Evolutionary conservation across 2,888 invertebrate genomes (phyloP), one percentile per base, ranked within the genome.

Genomic region (Argyresthia albistria): DNA sequence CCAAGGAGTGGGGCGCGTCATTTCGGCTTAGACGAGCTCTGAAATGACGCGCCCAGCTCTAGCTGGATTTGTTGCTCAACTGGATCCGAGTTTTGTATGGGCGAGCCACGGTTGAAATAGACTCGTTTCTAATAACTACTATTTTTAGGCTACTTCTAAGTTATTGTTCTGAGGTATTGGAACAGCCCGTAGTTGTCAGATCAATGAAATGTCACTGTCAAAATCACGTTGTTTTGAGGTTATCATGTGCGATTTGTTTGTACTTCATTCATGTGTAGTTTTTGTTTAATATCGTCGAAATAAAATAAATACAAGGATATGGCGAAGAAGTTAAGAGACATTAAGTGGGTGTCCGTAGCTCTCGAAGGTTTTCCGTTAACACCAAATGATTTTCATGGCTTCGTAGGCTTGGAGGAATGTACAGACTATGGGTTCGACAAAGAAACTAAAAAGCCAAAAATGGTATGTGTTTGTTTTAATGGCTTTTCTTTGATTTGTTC

Each of bases 371-470:
- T 82, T 53, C 77, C 84, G 1, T 64, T 66, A 1, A 66, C 78
- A 4, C 64, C 76, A 0, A 76, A 79, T 15, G 79, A 78, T 55
- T 84, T 92, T 52, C 91, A 93, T 58, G 93, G 93, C 10, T 89
- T 95, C 56, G 89, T 94, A 39, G 95, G 93, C 0, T 88, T 95
- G 46, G 95, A 95, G 76, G 95, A 95, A 65, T 90, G 95, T 55
- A 89, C 89, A 4, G 90, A 91, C 59, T 95, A 95, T 67, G 89
- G 89, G 56, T 70, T 92, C 46, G 87, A 84, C 59, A 80, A 70
- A 62, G 76, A 75, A 43, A 66, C 50, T 50, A 90, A 59, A 67
- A 71, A 58, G 55, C 58, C 63, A 4, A 76, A 66, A 79, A 83
- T 76, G 80, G 87, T 76, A 71, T 59, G 59, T 15, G 50, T 14